Percentiles rank a stretch among this genome's conserved stretches.
phyloP scores from a whole-genome alignment of 2,888 invertebrate genomes.

The Plagiodera versicolora region DNA sequence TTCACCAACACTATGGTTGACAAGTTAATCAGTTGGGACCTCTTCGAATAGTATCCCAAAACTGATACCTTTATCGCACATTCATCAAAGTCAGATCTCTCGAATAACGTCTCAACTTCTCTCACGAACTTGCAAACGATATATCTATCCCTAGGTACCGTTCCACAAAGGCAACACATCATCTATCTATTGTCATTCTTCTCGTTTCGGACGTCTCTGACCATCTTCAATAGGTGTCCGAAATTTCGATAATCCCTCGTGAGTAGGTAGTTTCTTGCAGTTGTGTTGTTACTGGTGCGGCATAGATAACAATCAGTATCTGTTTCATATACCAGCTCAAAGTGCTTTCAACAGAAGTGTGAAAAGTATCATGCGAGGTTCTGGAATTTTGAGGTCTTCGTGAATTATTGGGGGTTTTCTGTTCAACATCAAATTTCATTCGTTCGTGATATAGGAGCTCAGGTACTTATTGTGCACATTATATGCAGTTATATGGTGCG shows the following conservation, averaged over 20 bases:
- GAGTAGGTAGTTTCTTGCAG: conserved; percentile 27
- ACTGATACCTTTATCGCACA: background rate
- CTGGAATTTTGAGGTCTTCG: no score
- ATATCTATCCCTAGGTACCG: conserved; percentile 8
- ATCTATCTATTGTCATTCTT: conserved; percentile 7
- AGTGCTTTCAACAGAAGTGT: conserved; percentile 27
- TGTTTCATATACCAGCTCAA: conserved; percentile 32
- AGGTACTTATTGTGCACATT: no score
- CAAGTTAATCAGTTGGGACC: background rate
- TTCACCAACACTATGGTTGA: background rate
- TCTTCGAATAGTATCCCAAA: background rate
- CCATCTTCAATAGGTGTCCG: conserved; percentile 8
- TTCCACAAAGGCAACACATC: conserved; percentile 3
- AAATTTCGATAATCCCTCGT: conserved; percentile 14
- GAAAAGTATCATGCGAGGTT: conserved; percentile 23
- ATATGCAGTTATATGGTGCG: no score
- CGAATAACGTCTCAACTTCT: background rate
- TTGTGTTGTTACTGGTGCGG: conserved; percentile 16
- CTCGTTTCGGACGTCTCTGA: conserved; percentile 3
- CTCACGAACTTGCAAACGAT: background rate
- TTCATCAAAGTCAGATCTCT: background rate
- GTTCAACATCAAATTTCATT: no score
- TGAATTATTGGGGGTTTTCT: no score
- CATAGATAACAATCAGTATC: conserved; percentile 38
- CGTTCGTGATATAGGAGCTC: no score